A percentile compares a stretch with the other conserved stretches of the same genome.
phyloP scores from a whole-genome alignment of 2,113 vertebrate species.

The Centrocercus urophasianus region DNA sequence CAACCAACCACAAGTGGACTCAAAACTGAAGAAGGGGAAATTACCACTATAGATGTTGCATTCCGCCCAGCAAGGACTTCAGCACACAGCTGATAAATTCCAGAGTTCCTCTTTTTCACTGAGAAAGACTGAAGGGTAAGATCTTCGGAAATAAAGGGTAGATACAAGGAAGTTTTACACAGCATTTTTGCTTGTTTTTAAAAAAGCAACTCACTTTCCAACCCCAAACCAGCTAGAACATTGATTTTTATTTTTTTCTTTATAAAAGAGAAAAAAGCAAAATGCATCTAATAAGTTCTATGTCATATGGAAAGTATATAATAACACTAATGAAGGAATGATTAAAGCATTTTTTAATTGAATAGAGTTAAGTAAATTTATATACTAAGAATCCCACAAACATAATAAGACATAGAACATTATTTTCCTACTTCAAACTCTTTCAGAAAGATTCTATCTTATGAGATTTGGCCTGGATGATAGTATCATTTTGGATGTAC shows the following conservation, averaged over 20 bases:
- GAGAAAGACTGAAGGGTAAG: not conserved
- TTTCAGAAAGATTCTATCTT: not conserved
- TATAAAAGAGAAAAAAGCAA: not conserved
- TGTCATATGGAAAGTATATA: not conserved
- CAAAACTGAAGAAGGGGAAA: not conserved
- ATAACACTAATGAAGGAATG: not conserved
- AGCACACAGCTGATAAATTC: not conserved
- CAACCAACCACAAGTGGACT: not conserved
- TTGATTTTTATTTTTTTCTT: not conserved
- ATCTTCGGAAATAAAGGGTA: not conserved
- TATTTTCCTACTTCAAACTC: not conserved
- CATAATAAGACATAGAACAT: not conserved
- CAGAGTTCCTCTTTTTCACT: not conserved
- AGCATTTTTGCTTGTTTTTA: not conserved
- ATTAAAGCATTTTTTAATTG: not conserved
- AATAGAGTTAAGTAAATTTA: not conserved
- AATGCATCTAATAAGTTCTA: not conserved
- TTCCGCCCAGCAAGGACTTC: not conserved
- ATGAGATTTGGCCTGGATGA: not conserved
- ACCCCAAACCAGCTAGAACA: not conserved
- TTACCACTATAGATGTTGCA: rapidly evolving
- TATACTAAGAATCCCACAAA: not conserved
- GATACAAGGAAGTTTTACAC: not conserved
- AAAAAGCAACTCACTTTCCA: not conserved
- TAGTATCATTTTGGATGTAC: not conserved